Evolutionary conservation across 2,797 vertebrate genomes (phyloP).

Genomic region (Sarcophilus harrisii): DNA sequence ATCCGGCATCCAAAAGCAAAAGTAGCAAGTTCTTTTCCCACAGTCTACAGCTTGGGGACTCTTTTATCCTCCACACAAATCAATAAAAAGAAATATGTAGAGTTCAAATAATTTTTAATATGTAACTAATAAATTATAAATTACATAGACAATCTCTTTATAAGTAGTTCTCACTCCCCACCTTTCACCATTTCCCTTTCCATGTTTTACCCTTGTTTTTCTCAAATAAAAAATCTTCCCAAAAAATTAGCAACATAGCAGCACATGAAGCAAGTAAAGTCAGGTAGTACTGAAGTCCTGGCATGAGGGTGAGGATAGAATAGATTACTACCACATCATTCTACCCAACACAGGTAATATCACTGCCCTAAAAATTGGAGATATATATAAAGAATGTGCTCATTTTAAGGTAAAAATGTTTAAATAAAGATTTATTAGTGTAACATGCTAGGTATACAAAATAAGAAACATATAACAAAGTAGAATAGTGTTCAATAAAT

Average conservation of each 20-base stretch:
- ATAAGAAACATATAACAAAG: not conserved
- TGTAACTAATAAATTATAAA: not conserved
- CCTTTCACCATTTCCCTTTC: not conserved
- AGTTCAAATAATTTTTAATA: not conserved
- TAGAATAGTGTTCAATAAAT: not conserved
- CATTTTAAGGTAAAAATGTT: not conserved
- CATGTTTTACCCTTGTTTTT: not conserved
- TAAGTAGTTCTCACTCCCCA: not conserved
- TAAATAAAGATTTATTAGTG: not conserved
- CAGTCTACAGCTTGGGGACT: not conserved
- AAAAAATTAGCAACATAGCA: not conserved
- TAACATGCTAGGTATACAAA: not conserved
- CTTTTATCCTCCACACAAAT: not conserved
- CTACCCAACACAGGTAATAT: not conserved
- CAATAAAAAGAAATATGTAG: not conserved
- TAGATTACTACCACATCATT: not conserved
- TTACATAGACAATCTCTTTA: not conserved
- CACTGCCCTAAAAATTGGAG: not conserved
- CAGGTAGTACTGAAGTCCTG: not conserved
- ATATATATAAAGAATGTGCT: not conserved
- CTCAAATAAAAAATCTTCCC: not conserved
- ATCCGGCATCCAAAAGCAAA: not conserved
- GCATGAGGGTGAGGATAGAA: not conserved
- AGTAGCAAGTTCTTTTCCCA: not conserved
- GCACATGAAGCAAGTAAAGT: not conserved